Conservation (phyloP, 2,113 vertebrate genomes). For the Stomatorhinus ivindoensis region DNA sequence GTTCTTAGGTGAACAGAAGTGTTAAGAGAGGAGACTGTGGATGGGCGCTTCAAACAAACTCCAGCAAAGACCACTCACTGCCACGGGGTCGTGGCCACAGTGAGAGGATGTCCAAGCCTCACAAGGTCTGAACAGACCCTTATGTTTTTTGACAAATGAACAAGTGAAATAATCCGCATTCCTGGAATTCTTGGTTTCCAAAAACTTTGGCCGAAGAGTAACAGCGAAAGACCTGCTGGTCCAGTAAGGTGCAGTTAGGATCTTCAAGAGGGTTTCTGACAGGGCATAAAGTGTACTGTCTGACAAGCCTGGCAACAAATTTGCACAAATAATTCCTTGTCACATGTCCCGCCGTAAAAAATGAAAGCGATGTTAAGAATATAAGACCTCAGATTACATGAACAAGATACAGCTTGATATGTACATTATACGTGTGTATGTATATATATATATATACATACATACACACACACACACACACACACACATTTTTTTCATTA, state of each 20-base stretch:
- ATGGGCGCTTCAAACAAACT: neutral
- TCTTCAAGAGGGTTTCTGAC: neutral
- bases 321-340: neutral
- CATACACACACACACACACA: too few relatives aligned
- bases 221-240: neutral
- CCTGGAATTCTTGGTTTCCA: neutral
- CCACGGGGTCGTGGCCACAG: neutral
- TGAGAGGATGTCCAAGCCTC: neutral
- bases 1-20: neutral
- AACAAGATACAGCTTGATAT: neutral
- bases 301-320: neutral
- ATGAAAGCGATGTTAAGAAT: neutral
- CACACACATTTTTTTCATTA: neutral
- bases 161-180: neutral
- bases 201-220: neutral
- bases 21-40: neutral
- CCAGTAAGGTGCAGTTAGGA: neutral
- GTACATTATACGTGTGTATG: neutral
- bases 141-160: neutral
- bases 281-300: neutral
- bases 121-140: neutral
- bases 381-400: neutral
- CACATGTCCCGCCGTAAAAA: neutral
- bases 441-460: neutral
- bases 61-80: neutral